These are phyloP conservation scores for Pomacea maculata DNA, from an alignment of 1,140 invertebrate genomes.

Conservation along the genomic window DNA sequence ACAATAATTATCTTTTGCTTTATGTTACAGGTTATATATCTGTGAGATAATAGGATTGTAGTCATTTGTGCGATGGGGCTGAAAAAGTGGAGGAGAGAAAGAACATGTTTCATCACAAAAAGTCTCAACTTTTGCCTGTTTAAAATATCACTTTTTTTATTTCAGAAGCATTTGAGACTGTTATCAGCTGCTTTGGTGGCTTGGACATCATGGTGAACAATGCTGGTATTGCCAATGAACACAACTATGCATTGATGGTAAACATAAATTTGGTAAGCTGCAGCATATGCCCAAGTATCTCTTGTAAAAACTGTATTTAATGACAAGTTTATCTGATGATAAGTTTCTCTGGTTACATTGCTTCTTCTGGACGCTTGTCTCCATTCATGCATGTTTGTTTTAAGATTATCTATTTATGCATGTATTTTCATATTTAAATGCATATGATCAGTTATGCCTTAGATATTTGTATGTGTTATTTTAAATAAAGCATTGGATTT, in stretches of 20 bases:
- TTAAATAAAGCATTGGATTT: too few species aligned
- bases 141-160: not conserved
- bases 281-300: too few species aligned
- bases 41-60: not conserved
- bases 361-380: too few species aligned
- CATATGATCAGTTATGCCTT: too few species aligned
- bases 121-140: not conserved
- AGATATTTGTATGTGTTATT: too few species aligned
- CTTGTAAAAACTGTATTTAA: too few species aligned
- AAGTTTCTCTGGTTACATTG: too few species aligned
- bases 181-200: constrained; percentile 36
- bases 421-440: too few species aligned
- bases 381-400: too few species aligned
- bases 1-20: not conserved
- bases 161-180: constrained; percentile 43
- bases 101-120: not conserved
- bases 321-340: too few species aligned
- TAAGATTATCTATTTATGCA: too few species aligned
- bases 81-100: not conserved
- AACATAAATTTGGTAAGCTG: constrained; percentile 46
- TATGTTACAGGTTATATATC: not conserved
- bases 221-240: constrained; percentile 42
- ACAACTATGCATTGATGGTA: constrained; percentile 34
- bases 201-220: constrained; percentile 56
- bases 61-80: not conserved